Base-by-base conservation (phyloP, 2,113 vertebrate species). In the Herpetotheres cachinnans region DNA sequence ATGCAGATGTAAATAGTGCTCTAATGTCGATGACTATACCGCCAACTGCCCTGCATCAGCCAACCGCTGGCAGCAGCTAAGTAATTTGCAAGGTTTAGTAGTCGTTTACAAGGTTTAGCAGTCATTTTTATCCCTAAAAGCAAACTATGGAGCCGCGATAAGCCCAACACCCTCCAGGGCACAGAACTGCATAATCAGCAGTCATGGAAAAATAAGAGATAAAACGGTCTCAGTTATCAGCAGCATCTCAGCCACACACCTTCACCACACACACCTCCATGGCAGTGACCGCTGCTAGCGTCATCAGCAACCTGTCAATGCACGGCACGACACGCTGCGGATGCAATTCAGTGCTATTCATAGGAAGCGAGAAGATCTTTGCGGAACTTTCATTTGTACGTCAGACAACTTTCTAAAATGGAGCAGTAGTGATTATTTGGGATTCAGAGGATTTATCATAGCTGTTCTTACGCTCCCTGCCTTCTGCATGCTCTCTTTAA, bases 361-460 rank as follows among this genome's bases (percentile, higher is more conserved):
- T 1, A 47, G 40, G 30, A 70, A 30, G 26, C 85, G 40, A 78
- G 67, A 50, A 46, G n/a, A 34, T 34, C 54, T 54, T 36, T 22
- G n/a, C 8, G 1, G 36, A 89, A 66, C n/a, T 29, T 52, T 18
- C 2, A 0, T 50, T 36, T 69, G 49, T 19, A 13, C 0, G 0
- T 58, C 59, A 65, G 44, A 7, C 13, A 62, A 47, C 65, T 32
- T 70, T 36, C 77, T 74, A 24, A 52, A 62, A 38, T 6, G 69
- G 26, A 90, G 63, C 49, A 89, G 67, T 7, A 54, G 34, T 2
- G 13, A 62, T 89, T 59, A 63, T 74, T 79, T 67, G 87, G 56
- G 78, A 86, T 77, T 69, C 87, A 56, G 77, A 63, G 38, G 52
- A 58, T 67, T 96, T 78, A 50, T 29, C 59, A 21, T 16, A 67